phyloP scores from a whole-genome alignment of 2,888 invertebrate genomes.

The Phoronis australis region DNA sequence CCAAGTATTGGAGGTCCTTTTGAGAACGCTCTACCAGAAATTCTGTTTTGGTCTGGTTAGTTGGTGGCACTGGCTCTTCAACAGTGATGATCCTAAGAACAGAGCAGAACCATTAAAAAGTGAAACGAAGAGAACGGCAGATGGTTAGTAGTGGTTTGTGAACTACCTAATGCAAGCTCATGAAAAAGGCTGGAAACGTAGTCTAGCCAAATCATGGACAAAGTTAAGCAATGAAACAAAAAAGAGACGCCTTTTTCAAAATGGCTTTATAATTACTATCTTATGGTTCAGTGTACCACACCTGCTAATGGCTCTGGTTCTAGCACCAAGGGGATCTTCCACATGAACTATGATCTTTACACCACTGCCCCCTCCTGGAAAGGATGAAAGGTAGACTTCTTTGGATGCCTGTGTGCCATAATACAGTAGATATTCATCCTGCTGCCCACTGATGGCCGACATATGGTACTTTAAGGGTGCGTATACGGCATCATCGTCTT shows the following conservation, averaged over 20 bases:
- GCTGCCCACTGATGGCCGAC: slow-evolving; percentile 3
- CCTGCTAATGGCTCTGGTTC: slow-evolving; percentile 8
- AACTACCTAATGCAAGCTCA: no score
- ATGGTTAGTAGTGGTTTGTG: no score
- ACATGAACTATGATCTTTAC: slow-evolving; percentile 21
- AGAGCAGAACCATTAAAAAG: neutral
- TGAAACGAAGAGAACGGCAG: neutral
- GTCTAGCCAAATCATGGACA: neutral
- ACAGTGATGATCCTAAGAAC: slow-evolving; percentile 7
- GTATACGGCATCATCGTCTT: slow-evolving; percentile 21
- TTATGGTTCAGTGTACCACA: no score
- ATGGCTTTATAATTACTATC: no score
- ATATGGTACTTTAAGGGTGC: slow-evolving; percentile 15
- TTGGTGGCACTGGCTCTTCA: neutral
- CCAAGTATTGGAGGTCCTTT: slow-evolving; percentile 16
- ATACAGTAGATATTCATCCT: slow-evolving; percentile 18
- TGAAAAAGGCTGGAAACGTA: no score
- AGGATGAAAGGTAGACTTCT: slow-evolving; percentile 22
- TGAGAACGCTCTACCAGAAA: slow-evolving; percentile 17
- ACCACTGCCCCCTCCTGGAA: slow-evolving; percentile 12
- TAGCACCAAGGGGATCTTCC: slow-evolving; percentile 23
- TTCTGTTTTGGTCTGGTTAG: slow-evolving; percentile 10
- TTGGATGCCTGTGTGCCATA: slow-evolving; percentile 18
- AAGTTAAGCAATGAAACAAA: neutral
- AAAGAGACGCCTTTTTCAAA: no score